Base-by-base conservation (phyloP, 1,140 invertebrate species). In the Bicyclus anynana region DNA sequence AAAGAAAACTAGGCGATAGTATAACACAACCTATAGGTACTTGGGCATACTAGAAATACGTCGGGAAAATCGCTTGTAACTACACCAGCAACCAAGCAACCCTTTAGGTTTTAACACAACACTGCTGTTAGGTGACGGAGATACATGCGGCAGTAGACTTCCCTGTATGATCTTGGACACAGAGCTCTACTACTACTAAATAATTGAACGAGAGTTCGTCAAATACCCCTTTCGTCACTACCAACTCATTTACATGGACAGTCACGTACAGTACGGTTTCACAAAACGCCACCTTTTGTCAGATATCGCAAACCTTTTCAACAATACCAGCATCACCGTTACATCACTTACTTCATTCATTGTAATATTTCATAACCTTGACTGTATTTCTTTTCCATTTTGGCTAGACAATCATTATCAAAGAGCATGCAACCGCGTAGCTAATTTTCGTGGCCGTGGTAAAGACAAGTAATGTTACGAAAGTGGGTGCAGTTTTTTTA, bases 271-370 rank as follows among this genome's bases (percentile, higher is more conserved):
- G 26, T 2, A n/a, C 2, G 33, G 6, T 49, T 49, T 49, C 21
- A 27, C 47, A 49, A 16, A 29, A 44, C 17, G 9, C 10, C 18
- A 20, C 10, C 40, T 44, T 20, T 44, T 44, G 18, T 44, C 40
- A 12, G 10, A 21, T 20, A 12, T 44, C 18, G 7, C 40, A 44
- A 42, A 42, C 16, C 2, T 20, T 18, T 42, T 10, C 10, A 44
- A 20, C 12, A 17, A 10, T 4, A 20, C 5, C 17, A 20, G 17
- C 0, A 5, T 40, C 40, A 44, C 29, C 29, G 40, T 44, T 44
- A 44, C 40, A 20, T 44, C 40, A 20, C 20, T 44, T 20, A 44
- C 40, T 44, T 44, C 40, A 44, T 44, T 44, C 40, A 44, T 44
- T 44, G 40, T 44, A 44, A 42, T 44, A 2, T 16, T 37, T 20